Evolutionary conservation across 53 echinoderm and acorn worm genomes (phyloP), one percentile per base, ranked within the genome.

Genomic region (Patiria pectinifera): DNA sequence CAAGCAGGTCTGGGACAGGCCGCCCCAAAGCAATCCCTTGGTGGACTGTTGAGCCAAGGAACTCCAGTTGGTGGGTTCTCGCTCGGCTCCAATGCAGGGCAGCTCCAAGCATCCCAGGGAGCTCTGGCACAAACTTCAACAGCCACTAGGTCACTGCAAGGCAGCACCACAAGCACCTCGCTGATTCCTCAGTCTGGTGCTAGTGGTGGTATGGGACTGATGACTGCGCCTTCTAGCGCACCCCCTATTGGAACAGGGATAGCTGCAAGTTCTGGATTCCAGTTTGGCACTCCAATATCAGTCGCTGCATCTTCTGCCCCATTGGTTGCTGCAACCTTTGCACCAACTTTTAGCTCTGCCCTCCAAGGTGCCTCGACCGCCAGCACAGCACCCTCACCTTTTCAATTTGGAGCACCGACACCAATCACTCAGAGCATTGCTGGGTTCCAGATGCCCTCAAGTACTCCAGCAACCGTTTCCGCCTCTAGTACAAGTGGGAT

Each of bases 11-110:
- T 76, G 5, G 88, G 62, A 76, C 35, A 62, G 58, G 61, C 78
- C 7, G 6, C 75, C 12, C 11, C 62, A 60, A 78, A 44, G 19
- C 35, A 76, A 78, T 5, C 60, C 8, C 46, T 48, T 21, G 66
- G 66, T 22, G 89, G 89, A 89, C 79, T 69, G 21, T 66, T 81
- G 62, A 69, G 80, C 23, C 89, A 69, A 66, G 89, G 80, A 66
- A 48, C 71, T n/a, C 71, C 89, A 14, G 18, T 35, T 76, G 62
- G 22, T 48, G 77, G 76, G 19, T 58, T 76, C 14, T 18, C 58
- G 4, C 7, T 59, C 12, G 35, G 9, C 14, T 59, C 48, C 35
- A 26, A 18, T 16, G 22, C 44, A 13, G 9, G 35, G 18, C 76
- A 87, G 61, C 77, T 61, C 6, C 76, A 59, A 22, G 18, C 80